phyloP scores from a whole-genome alignment of 2,797 vertebrate genomes.

The Hapalemur alaotrensis region DNA sequence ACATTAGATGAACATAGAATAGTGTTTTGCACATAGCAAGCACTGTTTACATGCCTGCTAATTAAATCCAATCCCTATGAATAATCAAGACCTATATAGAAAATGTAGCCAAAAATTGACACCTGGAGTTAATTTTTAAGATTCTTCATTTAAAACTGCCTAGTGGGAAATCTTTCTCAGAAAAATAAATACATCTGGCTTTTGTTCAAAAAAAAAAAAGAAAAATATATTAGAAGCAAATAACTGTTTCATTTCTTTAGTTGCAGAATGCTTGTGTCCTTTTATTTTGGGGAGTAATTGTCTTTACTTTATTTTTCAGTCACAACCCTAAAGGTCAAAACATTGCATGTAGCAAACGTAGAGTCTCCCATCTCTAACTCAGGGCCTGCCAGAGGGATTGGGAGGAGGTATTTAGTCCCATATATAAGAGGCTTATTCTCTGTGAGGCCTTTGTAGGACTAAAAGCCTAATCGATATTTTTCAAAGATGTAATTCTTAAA shows the following conservation, averaged over 20 bases:
- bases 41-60: background rate
- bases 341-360: background rate
- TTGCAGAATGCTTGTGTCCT: slow-evolving; percentile 79
- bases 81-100: slow-evolving; percentile 38
- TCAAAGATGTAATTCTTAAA: background rate
- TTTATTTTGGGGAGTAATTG: slow-evolving; percentile 78
- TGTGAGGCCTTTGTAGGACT: background rate
- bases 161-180: slow-evolving; percentile 35
- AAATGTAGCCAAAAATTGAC: slow-evolving; percentile 9
- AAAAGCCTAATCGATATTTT: background rate
- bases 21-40: background rate
- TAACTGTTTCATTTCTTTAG: slow-evolving; percentile 81
- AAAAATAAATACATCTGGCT: slow-evolving; percentile 21
- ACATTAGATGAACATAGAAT: slow-evolving; percentile 28
- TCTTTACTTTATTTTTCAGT: slow-evolving; percentile 53
- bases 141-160: background rate
- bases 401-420: background rate
- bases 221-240: slow-evolving; percentile 83
- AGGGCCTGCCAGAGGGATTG: background rate
- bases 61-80: slow-evolving; percentile 27
- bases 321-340: background rate
- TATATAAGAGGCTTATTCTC: background rate
- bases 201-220: background rate
- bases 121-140: slow-evolving; percentile 38
- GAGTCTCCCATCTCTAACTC: background rate